Conservation (phyloP, 2,797 vertebrate genomes). For the Mus caroli region DNA sequence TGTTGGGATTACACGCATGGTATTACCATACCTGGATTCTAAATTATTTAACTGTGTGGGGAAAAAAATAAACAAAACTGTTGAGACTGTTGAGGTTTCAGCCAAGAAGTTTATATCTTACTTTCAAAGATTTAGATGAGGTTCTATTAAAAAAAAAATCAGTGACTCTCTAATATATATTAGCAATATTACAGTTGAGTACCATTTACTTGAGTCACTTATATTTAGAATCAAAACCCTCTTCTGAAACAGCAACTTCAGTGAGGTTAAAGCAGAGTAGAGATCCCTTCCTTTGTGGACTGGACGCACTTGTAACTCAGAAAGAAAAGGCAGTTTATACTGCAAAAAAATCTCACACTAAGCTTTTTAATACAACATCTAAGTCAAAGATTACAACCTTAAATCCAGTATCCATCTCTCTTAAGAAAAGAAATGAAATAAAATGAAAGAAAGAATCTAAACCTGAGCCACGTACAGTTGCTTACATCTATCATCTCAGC, state of each 20-base stretch:
- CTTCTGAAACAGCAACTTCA: neutral
- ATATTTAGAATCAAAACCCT: neutral
- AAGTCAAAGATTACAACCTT: neutral
- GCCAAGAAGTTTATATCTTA: constrained; percentile 28
- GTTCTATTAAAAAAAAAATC: neutral
- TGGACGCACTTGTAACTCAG: constrained; percentile 8
- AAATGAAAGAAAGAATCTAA: neutral
- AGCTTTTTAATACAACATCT: neutral
- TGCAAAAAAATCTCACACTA: constrained; percentile 21
- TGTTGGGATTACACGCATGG: neutral
- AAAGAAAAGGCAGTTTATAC: neutral
- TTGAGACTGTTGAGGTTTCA: constrained; percentile 6
- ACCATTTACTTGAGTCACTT: constrained; percentile 15
- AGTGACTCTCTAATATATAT: constrained; percentile 26
- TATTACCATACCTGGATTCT: neutral
- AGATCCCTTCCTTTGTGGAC: neutral
- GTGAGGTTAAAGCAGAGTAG: neutral
- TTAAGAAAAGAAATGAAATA: neutral
- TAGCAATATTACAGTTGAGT: neutral
- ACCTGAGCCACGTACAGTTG: neutral
- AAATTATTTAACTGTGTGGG: neutral
- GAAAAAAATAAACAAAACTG: neutral
- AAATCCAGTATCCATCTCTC: neutral
- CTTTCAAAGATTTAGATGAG: constrained; percentile 49
- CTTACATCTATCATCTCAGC: neutral